Conservation (phyloP, 2,113 vertebrate genomes). For the Nicator chloris region DNA sequence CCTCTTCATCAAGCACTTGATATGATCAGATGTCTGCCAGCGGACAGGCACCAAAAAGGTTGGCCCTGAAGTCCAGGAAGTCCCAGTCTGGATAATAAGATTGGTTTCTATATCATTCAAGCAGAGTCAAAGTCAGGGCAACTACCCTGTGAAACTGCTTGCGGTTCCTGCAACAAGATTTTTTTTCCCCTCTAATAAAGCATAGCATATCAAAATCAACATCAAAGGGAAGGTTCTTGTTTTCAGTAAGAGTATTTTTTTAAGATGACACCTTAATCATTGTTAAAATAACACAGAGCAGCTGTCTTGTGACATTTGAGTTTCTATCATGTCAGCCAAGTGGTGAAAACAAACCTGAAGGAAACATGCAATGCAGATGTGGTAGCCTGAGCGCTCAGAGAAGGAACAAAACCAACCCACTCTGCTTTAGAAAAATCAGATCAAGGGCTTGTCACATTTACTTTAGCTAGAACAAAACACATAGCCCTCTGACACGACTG, state of each 20-base stretch:
- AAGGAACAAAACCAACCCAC: neutral
- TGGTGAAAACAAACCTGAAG: neutral
- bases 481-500: neutral
- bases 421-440: neutral
- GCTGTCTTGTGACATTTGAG: neutral
- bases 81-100: neutral
- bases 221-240: neutral
- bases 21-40: neutral
- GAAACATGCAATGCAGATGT: neutral
- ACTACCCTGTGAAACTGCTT: neutral
- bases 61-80: neutral
- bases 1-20: neutral
- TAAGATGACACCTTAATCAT: neutral
- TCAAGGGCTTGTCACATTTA: neutral
- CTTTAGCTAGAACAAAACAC: neutral
- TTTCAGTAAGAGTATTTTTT: neutral
- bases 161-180: neutral
- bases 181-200: neutral
- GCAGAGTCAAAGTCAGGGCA: neutral
- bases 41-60: neutral
- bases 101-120: neutral
- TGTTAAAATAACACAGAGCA: neutral
- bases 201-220: neutral
- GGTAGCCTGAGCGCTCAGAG: neutral
- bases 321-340: neutral